A percentile compares a stretch with the other conserved stretches of the same genome.
phyloP scores from a whole-genome alignment of 2,797 vertebrate species.

The Meda fulgida region DNA sequence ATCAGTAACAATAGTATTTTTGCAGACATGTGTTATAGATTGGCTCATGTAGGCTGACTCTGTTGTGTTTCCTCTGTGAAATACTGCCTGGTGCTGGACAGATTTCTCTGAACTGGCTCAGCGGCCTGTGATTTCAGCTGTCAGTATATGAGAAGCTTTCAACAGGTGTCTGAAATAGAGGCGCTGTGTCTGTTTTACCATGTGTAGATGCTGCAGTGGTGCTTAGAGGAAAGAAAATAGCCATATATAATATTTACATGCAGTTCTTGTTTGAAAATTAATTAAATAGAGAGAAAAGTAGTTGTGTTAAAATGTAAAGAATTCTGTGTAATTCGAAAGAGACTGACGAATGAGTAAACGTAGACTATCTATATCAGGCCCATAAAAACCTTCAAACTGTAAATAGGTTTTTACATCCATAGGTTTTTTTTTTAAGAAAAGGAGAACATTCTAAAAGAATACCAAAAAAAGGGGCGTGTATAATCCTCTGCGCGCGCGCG shows the following conservation, averaged over 20 bases:
- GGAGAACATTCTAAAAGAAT: neutral
- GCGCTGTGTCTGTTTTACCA: conserved; percentile 47
- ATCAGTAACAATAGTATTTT: neutral
- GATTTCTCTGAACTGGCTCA: conserved; percentile 2
- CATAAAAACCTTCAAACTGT: neutral
- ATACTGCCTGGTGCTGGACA: neutral
- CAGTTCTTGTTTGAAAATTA: neutral
- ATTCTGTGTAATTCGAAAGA: neutral
- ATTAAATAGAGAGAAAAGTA: neutral
- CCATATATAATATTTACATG: neutral
- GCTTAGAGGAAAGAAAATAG: conserved; percentile 38
- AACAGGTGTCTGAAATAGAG: conserved; percentile 54
- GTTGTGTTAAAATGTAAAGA: neutral
- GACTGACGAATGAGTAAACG: neutral
- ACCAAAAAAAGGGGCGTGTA: conserved; percentile 1
- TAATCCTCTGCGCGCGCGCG: neutral
- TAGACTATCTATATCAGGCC: neutral
- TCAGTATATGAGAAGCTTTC: conserved; percentile 5
- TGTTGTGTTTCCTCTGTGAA: conserved; percentile 11
- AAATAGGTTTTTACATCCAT: no score
- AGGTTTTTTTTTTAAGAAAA: neutral
- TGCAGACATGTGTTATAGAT: neutral
- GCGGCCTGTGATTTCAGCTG: conserved; percentile 31
- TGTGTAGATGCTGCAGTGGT: neutral
- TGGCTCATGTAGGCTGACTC: neutral